These are phyloP conservation scores for Microctenopoma stevenorrisi DNA, from an alignment of 2,797 vertebrate genomes.

Conservation along the genomic window DNA sequence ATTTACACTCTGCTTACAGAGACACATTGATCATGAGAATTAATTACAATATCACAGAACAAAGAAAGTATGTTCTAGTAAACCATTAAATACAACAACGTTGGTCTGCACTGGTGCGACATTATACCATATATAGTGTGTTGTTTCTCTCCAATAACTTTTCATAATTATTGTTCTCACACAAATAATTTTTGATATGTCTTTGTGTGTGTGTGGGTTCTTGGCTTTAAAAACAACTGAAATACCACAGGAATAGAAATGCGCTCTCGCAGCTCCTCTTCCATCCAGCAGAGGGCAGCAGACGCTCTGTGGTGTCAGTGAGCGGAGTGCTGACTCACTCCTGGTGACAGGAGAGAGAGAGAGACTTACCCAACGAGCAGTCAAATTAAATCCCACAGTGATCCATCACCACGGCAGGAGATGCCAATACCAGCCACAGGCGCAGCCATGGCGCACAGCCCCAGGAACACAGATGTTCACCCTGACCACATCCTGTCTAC, in stretches of 20 bases:
- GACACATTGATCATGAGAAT: background rate
- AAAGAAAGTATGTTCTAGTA: background rate
- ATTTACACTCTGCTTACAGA: background rate
- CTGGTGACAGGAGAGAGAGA: constrained; percentile 4
- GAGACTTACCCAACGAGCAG: constrained; percentile 18
- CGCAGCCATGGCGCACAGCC: background rate
- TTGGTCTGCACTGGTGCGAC: background rate
- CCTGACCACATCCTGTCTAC: too few relatives aligned
- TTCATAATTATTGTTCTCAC: background rate
- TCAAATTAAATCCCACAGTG: constrained; percentile 26
- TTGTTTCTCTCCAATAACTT: background rate
- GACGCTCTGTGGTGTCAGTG: constrained; percentile 38
- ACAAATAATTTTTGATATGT: too few relatives aligned
- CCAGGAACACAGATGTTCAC: background rate
- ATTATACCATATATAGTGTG: too few relatives aligned
- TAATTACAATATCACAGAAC: background rate
- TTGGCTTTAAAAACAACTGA: too few relatives aligned
- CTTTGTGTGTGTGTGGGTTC: background rate
- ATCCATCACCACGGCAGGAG: constrained; percentile 42
- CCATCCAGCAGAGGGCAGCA: constrained; percentile 77
- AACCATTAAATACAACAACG: background rate
- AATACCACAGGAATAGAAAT: too few relatives aligned
- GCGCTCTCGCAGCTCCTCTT: background rate
- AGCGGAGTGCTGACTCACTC: constrained; percentile 73
- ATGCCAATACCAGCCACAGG: background rate